These are phyloP conservation scores for Neoniphon sammara DNA, from an alignment of 2,797 vertebrate genomes.

Conservation along the genomic window DNA sequence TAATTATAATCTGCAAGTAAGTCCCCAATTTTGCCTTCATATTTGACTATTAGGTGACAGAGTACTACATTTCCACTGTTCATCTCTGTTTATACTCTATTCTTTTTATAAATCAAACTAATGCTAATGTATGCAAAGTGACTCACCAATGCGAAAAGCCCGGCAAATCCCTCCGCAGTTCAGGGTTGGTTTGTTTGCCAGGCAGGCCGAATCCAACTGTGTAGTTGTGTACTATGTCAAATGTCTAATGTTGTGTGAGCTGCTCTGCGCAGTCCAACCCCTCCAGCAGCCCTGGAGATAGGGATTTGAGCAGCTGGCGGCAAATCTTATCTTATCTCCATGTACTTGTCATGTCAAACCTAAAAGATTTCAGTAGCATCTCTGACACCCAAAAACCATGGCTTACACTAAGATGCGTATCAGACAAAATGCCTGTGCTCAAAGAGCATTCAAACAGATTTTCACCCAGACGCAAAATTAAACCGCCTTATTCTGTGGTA, in stretches of 20 bases:
- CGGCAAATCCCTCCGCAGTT: conserved; percentile 35
- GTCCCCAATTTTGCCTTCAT: background rate
- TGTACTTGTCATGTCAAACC: conserved; percentile 34
- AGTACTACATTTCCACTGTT: background rate
- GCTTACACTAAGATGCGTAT: conserved; percentile 1
- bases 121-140: conserved; percentile 54
- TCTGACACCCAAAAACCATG: background rate
- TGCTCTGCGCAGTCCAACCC: background rate
- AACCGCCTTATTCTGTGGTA: background rate
- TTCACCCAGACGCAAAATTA: background rate
- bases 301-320: conserved; percentile 32
- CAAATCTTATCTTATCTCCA: conserved; percentile 6
- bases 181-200: conserved; percentile 15
- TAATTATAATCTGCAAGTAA: conserved; percentile 1
- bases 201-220: background rate
- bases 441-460: background rate
- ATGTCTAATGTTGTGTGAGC: too few species aligned
- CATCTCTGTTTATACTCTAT: conserved; percentile 16
- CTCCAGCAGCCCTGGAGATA: conserved; percentile 11
- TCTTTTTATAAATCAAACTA: conserved; percentile 32
- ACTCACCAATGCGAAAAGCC: conserved; percentile 21
- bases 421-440: background rate
- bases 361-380: conserved; percentile 23
- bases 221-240: background rate
- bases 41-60: background rate